Evolutionary conservation across 2,888 invertebrate genomes (phyloP).

Genomic region (Dynastes grantii): DNA sequence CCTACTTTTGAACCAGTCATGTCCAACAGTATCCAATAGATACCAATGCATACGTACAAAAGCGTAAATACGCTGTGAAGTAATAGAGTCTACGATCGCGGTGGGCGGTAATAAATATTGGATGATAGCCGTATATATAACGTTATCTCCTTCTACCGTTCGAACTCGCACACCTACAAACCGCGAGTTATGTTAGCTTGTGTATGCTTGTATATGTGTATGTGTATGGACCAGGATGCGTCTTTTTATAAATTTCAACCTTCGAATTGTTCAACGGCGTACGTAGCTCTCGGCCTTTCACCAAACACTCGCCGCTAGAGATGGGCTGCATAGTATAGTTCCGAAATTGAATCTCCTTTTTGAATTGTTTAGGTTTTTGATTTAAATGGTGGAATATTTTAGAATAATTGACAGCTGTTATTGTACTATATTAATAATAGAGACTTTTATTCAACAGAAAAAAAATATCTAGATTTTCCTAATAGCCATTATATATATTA

Average conservation of each 20-base stretch:
- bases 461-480: too few relatives aligned
- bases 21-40: conserved; percentile 12
- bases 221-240: conserved; percentile 62
- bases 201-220: background rate
- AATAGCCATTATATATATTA: too few relatives aligned
- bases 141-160: conserved; percentile 3
- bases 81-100: conserved; percentile 32
- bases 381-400: too few relatives aligned
- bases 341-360: background rate
- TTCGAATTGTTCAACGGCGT: conserved; percentile 58
- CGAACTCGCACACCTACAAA: conserved; percentile 15
- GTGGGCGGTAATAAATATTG: conserved; percentile 32
- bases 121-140: conserved; percentile 17
- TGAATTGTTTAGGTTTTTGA: background rate
- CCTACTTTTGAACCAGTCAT: conserved; percentile 36
- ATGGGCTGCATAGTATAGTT: conserved; percentile 13
- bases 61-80: conserved; percentile 17
- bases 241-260: conserved; percentile 64
- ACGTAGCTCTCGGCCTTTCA: conserved; percentile 60
- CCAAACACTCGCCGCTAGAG: conserved; percentile 44
- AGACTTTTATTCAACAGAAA: too few relatives aligned
- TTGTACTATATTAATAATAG: too few relatives aligned
- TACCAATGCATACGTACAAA: background rate
- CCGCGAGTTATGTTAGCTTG: background rate
- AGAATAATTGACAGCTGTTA: too few relatives aligned